Conservation (phyloP, 92 coral and sea anemone species). For the Actinostola sp. region DNA sequence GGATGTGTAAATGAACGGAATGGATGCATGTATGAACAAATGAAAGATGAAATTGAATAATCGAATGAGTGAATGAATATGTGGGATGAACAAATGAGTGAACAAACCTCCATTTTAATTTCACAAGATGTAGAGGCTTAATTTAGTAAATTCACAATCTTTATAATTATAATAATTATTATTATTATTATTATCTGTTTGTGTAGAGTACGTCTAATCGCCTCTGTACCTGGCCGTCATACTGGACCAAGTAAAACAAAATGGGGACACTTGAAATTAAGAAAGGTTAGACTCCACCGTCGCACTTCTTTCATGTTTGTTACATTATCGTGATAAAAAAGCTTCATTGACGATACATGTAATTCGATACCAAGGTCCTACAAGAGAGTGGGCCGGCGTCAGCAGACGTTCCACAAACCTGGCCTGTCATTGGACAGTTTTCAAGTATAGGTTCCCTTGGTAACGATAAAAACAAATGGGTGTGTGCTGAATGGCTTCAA, state of each 20-base stretch:
- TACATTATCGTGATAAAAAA: too few species aligned
- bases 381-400: conserved; percentile 76
- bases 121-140: neutral
- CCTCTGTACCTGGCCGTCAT: conserved; percentile 98
- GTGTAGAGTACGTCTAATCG: conserved; percentile 80
- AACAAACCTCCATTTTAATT: neutral
- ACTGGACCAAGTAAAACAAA: conserved; percentile 78
- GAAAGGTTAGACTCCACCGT: conserved; percentile 62
- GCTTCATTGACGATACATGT: neutral
- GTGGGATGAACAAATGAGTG: neutral
- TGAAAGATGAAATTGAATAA: neutral
- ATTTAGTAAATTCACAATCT: neutral
- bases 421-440: conserved; percentile 99
- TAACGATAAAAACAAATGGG: conserved; percentile 79
- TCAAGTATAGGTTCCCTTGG: conserved; percentile 99
- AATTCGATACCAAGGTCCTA: conserved; percentile 49
- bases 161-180: too few species aligned
- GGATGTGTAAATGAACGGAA: neutral
- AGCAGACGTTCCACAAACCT: conserved; percentile 63
- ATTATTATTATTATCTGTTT: neutral
- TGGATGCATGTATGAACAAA: neutral
- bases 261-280: conserved; percentile 96
- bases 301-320: neutral
- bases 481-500: conserved; percentile 93
- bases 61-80: neutral